Evolutionary conservation across 2,797 vertebrate genomes (phyloP), one percentile per base, ranked within the genome.

Genomic region (Hoplostethus mediterraneus): DNA sequence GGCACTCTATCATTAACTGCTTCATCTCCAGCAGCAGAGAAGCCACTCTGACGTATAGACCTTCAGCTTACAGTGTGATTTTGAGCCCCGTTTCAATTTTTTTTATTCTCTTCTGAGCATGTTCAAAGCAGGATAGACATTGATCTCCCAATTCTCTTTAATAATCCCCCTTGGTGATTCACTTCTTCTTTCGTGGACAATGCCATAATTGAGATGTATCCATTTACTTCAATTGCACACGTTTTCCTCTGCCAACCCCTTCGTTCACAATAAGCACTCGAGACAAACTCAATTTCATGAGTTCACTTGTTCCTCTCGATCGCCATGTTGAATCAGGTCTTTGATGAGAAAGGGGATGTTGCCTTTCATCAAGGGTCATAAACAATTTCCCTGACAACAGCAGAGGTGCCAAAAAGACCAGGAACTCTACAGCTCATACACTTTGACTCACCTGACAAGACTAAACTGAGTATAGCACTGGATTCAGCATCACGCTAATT

Each of bases 1-100:
- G 51, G 45, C 40, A 17, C 21, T 47, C 33, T 36, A 56, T 79
- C 64, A 73, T 80, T 83, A 77, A 83, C 76, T 76, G 68, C 65
- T 63, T 78, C 63, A 69, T 67, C 58, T 68, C 65, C 63, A 62
- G 55, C 53, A 59, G 16, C 67, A 61, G 63, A 67, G 38, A 74
- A 55, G 36, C 30, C 63, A 33, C 67, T 62, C 47, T 60, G 70
- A 56, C 59, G 58, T 25, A 60, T 21, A 30, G 16, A 62, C 59
- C 13, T 14, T 11, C 13, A 47, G 30, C 40, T 60, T 56, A 55
- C 63, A 38, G 64, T 57, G n/a, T 38, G 52, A 66, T 48, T 70
- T 60, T 65, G 45, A 54, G 33, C 33, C 51, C 58, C 33, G 55
- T 47, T 3, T 54, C 45, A 25, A 0, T 31, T 31, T 6, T 63